Base-by-base conservation (phyloP, 2,797 vertebrate genomes). In the Cercopithecus neglectus region DNA sequence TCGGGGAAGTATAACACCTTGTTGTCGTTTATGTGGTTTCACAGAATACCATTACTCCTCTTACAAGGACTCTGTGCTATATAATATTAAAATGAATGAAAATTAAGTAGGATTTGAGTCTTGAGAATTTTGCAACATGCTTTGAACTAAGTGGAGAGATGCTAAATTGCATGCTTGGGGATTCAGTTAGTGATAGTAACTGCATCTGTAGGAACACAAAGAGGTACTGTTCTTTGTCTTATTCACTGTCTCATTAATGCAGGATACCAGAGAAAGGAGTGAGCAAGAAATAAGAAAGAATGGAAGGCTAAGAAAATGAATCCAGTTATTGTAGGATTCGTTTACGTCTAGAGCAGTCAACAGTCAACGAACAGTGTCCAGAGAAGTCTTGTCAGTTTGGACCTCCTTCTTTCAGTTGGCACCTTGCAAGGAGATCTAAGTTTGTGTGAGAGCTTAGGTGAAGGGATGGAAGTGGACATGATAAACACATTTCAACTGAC, bases 1-100 rank as follows among this genome's bases (percentile, higher is more conserved):
- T 82, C 44, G 0, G 16, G 26, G 33, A 61, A 81, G 8, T 24
- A n/a, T 90, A 84, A 70, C 9, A 76, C 2, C 30, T 36, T 21
- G 64, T 2, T 55, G 10, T 64, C 89, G 24, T 6, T 64, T 85
- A 55, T 55, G 41, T 81, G 26, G 81, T 33, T 89, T 93, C 53
- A 93, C 19, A 96, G 92, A 96, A 78, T 84, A 44, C 13, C 26
- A 19, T 88, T 75, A 74, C 6, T 78, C 8, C 46, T 93, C 41
- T 75, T 33, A 78, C 72, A 83, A 96, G n/a, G 87, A 55, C 13
- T 74, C 59, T 50, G 17, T 70, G 48, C 26, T 36, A 22, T 50
- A 80, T 57, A 80, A 78, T 61, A 44, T n/a, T 67, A 70, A 94
- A 97, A 93, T 84, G 10, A 93, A 59, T 79, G 24, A 79, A 89